Conservation (phyloP, 2,113 vertebrate species). For the Protobothrops mucrosquamatus region DNA sequence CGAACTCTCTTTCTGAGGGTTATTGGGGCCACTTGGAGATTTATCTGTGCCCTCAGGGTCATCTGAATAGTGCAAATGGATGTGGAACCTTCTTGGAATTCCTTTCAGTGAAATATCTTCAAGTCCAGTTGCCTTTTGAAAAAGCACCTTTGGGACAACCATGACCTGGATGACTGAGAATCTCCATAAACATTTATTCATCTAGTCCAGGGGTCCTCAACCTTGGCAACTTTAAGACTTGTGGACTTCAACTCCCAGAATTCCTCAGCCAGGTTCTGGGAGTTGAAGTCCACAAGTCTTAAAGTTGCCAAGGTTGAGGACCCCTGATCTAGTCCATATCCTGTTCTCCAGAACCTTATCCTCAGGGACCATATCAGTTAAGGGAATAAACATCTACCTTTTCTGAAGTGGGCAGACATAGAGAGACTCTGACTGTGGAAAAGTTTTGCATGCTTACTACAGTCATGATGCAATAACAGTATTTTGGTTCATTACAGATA, state of each 20-base stretch:
- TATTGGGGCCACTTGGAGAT: not conserved
- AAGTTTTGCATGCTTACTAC: not conserved
- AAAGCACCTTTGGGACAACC: not conserved
- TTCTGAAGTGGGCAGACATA: not conserved
- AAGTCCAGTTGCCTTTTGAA: not conserved
- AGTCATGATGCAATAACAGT: not conserved
- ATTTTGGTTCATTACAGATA: not conserved
- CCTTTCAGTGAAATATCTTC: not conserved
- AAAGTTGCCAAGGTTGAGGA: too few species aligned
- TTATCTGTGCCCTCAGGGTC: not conserved
- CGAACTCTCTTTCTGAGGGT: not conserved
- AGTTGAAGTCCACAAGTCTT: too few species aligned
- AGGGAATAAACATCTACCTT: not conserved
- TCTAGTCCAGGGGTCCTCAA: not conserved
- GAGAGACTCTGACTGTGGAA: not conserved
- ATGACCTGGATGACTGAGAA: not conserved
- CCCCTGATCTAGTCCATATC: not conserved
- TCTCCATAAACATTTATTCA: not conserved
- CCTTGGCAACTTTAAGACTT: too few species aligned
- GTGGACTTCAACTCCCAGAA: too few species aligned
- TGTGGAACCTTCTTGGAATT: not conserved
- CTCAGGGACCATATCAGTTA: not conserved
- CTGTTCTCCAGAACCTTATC: not conserved
- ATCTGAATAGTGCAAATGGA: not conserved
- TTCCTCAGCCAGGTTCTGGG: too few species aligned